Evolutionary conservation across 2,113 vertebrate genomes (phyloP), one percentile per base, ranked within the genome.

Genomic region (Elanoides forficatus): DNA sequence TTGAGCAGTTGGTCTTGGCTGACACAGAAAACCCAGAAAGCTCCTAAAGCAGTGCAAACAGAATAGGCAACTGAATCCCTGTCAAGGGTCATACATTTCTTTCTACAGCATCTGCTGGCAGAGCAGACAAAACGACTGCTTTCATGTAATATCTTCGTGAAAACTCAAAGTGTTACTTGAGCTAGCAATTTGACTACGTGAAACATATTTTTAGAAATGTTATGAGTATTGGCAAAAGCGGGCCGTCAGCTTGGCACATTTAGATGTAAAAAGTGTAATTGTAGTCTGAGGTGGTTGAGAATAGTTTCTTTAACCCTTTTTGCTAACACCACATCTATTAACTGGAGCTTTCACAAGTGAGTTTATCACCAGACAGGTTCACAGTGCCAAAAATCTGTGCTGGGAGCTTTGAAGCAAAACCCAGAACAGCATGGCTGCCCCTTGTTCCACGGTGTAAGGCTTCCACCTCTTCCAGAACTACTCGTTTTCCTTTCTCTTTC

Each of bases 191-290:
- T 17, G 65, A 7, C 32, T 36, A 16, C 47, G 2, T 65, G 70
- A 16, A 38, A 56, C 32, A 10, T 3, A 8, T 32, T 73, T 48
- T 21, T 25, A 7, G 17, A 32, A 18, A 12, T 4, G 7, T 56
- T 20, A 52, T 21, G 15, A 26, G 18, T 29, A 13, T 27, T 65
- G 58, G 50, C 52, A 32, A 14, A 53, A n/a, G 11, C 3, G 3
- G 13, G 38, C 22, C 1, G 0, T 58, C 13, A 11, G 15, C 29
- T 53, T 23, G 55, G 36, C 26, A 5, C 7, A 0, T 8, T 14
- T 12, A 15, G 58, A 9, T 71, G 38, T 45, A 13, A 43, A 15
- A n/a, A 40, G 63, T 3, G 19, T 47, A 17, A 11, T 3, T 38
- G 43, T 19, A 15, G 21, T 4, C 62, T 32, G 62, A 43, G 14